Evolutionary conservation across 2,888 invertebrate species (phyloP).

Genomic region (Philonicus albiceps): DNA sequence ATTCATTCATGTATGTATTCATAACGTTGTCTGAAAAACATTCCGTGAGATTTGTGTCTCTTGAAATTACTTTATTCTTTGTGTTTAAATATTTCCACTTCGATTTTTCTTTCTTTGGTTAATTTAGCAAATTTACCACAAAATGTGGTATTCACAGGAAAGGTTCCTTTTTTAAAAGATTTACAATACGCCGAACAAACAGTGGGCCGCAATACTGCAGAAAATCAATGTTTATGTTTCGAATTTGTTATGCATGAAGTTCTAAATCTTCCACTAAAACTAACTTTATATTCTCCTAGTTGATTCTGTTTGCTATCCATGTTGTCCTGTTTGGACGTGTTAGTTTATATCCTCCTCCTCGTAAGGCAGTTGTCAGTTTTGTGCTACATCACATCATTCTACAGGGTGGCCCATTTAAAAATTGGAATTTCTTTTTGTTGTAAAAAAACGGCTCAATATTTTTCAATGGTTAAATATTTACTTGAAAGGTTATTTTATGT

Average conservation of each 20-base stretch:
- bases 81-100: constrained; percentile 12
- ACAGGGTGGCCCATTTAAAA: no score
- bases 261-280: not conserved
- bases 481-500: no score
- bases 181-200: not conserved
- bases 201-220: not conserved
- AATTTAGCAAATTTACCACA: not conserved
- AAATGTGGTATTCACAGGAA: not conserved
- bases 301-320: not conserved
- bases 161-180: constrained; percentile 16
- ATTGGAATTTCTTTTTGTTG: no score
- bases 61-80: constrained; percentile 9
- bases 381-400: not conserved
- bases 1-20: no score
- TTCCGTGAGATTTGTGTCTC: constrained; percentile 11
- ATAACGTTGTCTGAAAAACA: not conserved
- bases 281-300: not conserved
- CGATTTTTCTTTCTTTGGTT: not conserved
- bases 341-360: not conserved
- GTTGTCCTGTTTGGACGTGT: not conserved
- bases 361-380: not conserved
- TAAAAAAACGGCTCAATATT: no score
- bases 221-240: not conserved
- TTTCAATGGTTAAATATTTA: no score
- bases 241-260: constrained; percentile 5